phyloP scores from a whole-genome alignment of 2,888 invertebrate species.

The Caprella mutica region DNA sequence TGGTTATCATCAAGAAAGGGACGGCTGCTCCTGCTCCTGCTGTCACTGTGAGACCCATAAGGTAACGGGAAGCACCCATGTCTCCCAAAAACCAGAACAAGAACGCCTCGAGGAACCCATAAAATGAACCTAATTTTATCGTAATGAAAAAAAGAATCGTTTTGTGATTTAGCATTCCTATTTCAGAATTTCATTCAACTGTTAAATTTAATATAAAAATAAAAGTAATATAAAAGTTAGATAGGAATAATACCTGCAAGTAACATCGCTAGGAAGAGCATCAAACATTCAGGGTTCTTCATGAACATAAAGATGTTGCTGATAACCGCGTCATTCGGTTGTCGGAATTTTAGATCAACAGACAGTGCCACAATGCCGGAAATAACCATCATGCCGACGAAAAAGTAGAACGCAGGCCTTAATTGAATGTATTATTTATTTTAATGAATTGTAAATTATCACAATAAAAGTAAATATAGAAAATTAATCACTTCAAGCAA shows the following conservation, averaged over 20 bases:
- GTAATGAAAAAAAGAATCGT: constrained; percentile 33
- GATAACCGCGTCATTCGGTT: constrained; percentile 57
- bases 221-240: too few relatives aligned
- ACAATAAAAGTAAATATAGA: too few relatives aligned
- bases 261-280: constrained; percentile 59
- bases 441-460: too few relatives aligned
- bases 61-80: constrained; percentile 58
- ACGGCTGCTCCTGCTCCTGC: constrained; percentile 64
- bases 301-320: constrained; percentile 56
- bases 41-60: constrained; percentile 70
- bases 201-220: too few relatives aligned
- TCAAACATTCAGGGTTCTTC: constrained; percentile 57
- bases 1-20: constrained; percentile 60
- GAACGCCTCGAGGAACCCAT: constrained; percentile 72
- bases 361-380: constrained; percentile 57
- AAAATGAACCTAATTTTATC: constrained; percentile 63
- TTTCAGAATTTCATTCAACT: too few relatives aligned
- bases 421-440: too few relatives aligned
- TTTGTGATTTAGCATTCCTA: not conserved
- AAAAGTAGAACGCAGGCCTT: constrained; percentile 65
- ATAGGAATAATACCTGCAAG: constrained; percentile 57
- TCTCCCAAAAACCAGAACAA: constrained; percentile 68
- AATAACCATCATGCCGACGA: constrained; percentile 55
- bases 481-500: too few relatives aligned
- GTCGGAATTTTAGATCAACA: constrained; percentile 63